Conservation (phyloP, 2,113 vertebrate species). For the Eretmochelys imbricata region DNA sequence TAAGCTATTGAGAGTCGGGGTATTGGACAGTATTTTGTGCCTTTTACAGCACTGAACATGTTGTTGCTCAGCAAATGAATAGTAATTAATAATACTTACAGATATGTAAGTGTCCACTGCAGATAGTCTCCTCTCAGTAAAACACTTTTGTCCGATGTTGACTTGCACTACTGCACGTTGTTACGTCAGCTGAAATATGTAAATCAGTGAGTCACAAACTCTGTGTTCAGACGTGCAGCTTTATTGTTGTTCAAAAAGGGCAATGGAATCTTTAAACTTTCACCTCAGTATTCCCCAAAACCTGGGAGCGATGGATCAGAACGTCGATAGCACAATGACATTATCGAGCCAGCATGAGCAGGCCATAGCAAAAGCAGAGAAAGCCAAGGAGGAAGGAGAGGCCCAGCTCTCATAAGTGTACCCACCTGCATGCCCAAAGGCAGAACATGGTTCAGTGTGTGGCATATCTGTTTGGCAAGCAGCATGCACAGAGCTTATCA, state of each 20-base stretch:
- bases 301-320: background rate
- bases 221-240: background rate
- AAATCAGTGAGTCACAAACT: conserved; percentile 9
- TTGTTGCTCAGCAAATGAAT: background rate
- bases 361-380: no score
- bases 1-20: background rate
- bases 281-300: background rate
- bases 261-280: background rate
- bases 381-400: background rate
- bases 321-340: background rate
- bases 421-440: no score
- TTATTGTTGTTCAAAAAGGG: background rate
- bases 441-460: background rate
- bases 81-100: conserved; percentile 3
- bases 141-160: background rate
- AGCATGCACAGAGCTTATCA: background rate
- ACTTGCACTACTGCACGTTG: background rate
- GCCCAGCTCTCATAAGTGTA: background rate
- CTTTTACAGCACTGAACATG: background rate
- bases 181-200: conserved; percentile 9
- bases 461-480: background rate
- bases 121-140: conserved; percentile 14
- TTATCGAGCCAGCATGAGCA: no score
- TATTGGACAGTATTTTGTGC: background rate
- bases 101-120: background rate